These are phyloP conservation scores for Amphilophus citrinellus DNA, from an alignment of 2,113 vertebrate species.

Conservation along the genomic window DNA sequence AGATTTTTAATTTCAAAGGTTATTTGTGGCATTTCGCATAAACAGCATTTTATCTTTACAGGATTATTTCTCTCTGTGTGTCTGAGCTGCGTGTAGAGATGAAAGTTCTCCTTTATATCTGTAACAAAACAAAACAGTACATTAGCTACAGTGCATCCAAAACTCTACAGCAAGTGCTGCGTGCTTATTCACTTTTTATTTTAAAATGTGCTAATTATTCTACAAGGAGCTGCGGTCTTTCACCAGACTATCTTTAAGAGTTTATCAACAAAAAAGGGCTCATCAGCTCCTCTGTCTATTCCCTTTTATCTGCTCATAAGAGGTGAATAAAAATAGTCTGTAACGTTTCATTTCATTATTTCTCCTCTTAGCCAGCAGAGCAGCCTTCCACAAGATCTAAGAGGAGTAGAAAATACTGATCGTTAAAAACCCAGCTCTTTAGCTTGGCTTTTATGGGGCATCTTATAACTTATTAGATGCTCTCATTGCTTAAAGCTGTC, in stretches of 20 bases:
- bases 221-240: neutral
- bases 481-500: neutral
- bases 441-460: neutral
- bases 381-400: neutral
- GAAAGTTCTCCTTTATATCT: neutral
- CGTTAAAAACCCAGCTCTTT: neutral
- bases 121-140: too few relatives aligned
- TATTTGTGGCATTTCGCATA: neutral
- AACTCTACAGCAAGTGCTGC: neutral
- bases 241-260: neutral
- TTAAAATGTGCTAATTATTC: neutral
- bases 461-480: neutral
- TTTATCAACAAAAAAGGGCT: neutral
- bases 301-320: neutral
- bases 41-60: neutral
- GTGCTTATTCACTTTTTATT: neutral
- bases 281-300: neutral
- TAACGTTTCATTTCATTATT: neutral
- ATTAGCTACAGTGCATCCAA: neutral
- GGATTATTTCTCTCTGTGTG: neutral
- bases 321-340: neutral
- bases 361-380: neutral
- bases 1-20: constrained; percentile 12
- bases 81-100: neutral
- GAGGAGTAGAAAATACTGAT: neutral